These are phyloP conservation scores for Folsomia manolachei DNA, from an alignment of 2,888 invertebrate genomes.

Conservation along the genomic window DNA sequence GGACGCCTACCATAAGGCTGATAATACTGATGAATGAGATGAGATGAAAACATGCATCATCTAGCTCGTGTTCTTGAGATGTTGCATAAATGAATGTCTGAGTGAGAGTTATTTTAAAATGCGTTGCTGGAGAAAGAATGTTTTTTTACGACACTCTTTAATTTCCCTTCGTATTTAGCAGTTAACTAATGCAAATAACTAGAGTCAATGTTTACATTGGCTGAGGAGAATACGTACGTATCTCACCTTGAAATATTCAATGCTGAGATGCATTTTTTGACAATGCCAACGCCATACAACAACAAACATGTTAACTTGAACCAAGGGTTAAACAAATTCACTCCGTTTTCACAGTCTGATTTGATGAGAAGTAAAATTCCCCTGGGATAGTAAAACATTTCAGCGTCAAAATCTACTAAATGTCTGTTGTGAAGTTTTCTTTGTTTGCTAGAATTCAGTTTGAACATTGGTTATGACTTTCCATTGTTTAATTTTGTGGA, in stretches of 20 bases:
- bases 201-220: conserved; percentile 1
- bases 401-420: too few relatives aligned
- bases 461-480: not conserved
- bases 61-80: too few relatives aligned
- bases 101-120: too few relatives aligned
- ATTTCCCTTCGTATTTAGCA: not conserved
- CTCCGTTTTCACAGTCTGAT: not conserved
- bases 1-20: too few relatives aligned
- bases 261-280: not conserved
- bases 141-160: conserved; percentile 4
- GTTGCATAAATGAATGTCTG: too few relatives aligned
- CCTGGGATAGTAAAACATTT: too few relatives aligned
- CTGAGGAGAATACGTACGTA: not conserved
- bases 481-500: not conserved
- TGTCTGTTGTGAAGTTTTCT: not conserved
- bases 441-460: not conserved
- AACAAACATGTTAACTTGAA: not conserved
- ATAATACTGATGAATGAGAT: too few relatives aligned
- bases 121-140: too few relatives aligned
- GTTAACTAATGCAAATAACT: conserved; percentile 2
- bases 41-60: too few relatives aligned
- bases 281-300: too few relatives aligned
- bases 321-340: not conserved
- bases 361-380: too few relatives aligned
- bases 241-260: not conserved